Conservation (phyloP, 1,140 invertebrate species). For the Drosophila simulans region DNA sequence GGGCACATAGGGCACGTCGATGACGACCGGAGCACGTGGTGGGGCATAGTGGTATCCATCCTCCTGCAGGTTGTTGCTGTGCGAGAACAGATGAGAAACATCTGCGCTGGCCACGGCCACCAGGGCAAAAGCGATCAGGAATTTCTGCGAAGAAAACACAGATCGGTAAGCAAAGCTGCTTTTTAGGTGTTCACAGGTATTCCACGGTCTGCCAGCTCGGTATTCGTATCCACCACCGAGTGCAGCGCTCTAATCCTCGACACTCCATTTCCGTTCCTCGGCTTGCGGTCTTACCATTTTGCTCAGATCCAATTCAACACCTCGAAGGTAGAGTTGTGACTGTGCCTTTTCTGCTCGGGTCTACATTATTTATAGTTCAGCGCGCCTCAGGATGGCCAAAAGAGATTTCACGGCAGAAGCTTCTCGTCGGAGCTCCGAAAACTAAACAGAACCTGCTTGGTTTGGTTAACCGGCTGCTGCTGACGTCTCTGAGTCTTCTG, state of each 20-base stretch:
- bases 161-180: neutral
- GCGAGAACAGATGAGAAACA: slow-evolving; percentile 78
- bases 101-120: slow-evolving; percentile 78
- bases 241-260: slow-evolving; percentile 4
- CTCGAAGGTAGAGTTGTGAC: slow-evolving; percentile 78
- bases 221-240: slow-evolving; percentile 40
- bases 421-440: slow-evolving; percentile 71
- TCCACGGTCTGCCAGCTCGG: slow-evolving; percentile 16
- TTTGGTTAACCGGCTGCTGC: slow-evolving; percentile 68
- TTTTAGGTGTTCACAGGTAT: slow-evolving; percentile 15
- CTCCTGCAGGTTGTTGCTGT: slow-evolving; percentile 76
- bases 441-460: slow-evolving; percentile 75
- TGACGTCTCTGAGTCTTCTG: slow-evolving; percentile 19
- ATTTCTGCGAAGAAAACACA: slow-evolving; percentile 62
- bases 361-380: slow-evolving; percentile 82
- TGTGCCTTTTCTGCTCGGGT: slow-evolving; percentile 62
- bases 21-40: slow-evolving; percentile 60
- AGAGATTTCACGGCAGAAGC: slow-evolving; percentile 62
- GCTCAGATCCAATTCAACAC: slow-evolving; percentile 78
- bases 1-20: slow-evolving; percentile 64
- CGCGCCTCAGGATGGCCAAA: slow-evolving; percentile 66
- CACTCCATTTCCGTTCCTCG: slow-evolving; percentile 27
- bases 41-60: slow-evolving; percentile 77
- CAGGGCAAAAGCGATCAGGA: slow-evolving; percentile 71
- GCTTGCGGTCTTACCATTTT: slow-evolving; percentile 68